Conservation (phyloP, 2,797 vertebrate genomes). For the Myiotriccus ornatus region DNA sequence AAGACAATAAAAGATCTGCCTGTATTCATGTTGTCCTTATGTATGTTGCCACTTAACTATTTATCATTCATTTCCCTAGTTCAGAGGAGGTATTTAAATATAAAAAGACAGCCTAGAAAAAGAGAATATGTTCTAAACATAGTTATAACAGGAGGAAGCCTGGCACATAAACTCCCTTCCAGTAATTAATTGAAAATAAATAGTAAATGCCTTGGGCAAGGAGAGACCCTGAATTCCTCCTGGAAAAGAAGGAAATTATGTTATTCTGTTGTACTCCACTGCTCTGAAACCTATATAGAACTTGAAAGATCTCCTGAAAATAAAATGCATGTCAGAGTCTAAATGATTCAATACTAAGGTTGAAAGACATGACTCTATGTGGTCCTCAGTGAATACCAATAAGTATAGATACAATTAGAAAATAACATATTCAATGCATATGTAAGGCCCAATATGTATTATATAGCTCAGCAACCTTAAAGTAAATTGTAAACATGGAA, state of each 20-base stretch:
- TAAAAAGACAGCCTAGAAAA: not conserved
- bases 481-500: not conserved
- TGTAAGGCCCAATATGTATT: not conserved
- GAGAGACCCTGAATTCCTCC: not conserved
- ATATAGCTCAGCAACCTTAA: not conserved
- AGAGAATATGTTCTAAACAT: not conserved
- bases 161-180: not conserved
- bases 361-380: not conserved
- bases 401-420: not conserved
- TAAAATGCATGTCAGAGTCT: not conserved
- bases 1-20: not conserved
- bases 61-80: not conserved
- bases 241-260: not conserved
- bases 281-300: not conserved
- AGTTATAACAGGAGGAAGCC: not conserved
- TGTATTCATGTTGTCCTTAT: not conserved
- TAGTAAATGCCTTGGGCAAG: not conserved
- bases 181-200: slow-evolving; percentile 7
- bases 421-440: not conserved
- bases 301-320: not conserved
- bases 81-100: not conserved
- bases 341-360: not conserved
- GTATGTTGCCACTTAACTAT: not conserved
- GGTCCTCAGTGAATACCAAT: not conserved
- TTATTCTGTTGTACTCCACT: not conserved